Conservation (phyloP, 2,888 invertebrate genomes). For the Drosophila neonasuta region DNA sequence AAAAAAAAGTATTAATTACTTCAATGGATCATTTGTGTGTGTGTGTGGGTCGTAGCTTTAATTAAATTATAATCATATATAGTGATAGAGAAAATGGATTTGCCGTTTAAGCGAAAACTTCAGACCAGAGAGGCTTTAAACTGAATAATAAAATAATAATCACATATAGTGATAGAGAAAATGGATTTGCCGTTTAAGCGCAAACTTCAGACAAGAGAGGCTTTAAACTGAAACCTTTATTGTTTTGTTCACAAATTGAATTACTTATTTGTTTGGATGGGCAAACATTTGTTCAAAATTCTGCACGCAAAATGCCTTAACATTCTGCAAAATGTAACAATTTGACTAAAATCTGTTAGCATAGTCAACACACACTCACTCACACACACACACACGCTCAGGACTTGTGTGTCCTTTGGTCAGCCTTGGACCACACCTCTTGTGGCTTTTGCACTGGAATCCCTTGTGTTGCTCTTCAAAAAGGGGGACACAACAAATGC, state of each 20-base stretch:
- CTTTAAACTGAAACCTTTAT: conserved; percentile 10
- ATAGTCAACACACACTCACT: conserved; percentile 20
- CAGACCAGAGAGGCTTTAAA: not conserved
- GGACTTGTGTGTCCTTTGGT: conserved; percentile 25
- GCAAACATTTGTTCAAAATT: conserved; percentile 29
- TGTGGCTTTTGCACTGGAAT: conserved; percentile 13
- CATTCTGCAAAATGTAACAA: conserved; percentile 48
- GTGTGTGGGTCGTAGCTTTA: not conserved
- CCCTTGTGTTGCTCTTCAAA: not conserved
- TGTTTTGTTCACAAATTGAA: conserved; percentile 13
- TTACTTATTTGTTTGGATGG: conserved; percentile 6
- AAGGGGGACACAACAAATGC: conserved; percentile 17
- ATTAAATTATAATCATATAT: not conserved
- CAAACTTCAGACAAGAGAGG: not conserved
- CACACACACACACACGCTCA: conserved; percentile 3
- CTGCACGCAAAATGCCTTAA: conserved; percentile 7
- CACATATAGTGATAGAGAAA: not conserved
- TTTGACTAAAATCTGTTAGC: conserved; percentile 62
- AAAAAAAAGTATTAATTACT: conserved; percentile 30
- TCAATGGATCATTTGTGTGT: conserved; percentile 27
- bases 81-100: not conserved
- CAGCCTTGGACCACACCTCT: conserved; percentile 44
- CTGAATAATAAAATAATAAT: not conserved
- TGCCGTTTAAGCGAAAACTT: not conserved
- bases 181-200: not conserved